phyloP scores from a whole-genome alignment of 1,140 invertebrate genomes.

The Euwallacea similis region DNA sequence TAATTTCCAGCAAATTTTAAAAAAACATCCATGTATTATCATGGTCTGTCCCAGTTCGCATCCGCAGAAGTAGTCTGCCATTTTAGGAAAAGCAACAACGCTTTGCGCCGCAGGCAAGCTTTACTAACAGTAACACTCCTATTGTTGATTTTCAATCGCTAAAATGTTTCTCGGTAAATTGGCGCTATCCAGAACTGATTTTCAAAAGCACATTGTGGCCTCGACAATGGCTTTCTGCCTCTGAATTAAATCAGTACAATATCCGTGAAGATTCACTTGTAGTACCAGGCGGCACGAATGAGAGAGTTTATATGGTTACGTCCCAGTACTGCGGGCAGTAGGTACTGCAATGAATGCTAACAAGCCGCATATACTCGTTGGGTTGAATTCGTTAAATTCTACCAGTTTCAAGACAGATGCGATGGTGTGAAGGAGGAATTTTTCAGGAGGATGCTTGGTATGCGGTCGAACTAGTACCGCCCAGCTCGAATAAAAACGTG shows the following conservation, averaged over 20 bases:
- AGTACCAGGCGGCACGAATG: too few relatives aligned
- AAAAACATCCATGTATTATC: constrained; percentile 15
- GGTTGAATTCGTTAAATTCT: constrained; percentile 27
- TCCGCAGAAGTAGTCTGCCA: constrained; percentile 1
- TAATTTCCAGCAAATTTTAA: background rate
- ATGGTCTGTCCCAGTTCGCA: constrained; percentile 12
- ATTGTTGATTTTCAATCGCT: background rate
- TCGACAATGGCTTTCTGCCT: too few relatives aligned
- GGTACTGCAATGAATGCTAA: constrained; percentile 11
- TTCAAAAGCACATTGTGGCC: too few relatives aligned
- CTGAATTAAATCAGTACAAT: too few relatives aligned
- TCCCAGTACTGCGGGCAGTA: constrained; percentile 1
- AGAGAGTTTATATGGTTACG: background rate
- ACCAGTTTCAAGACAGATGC: constrained; percentile 28
- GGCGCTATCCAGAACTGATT: too few relatives aligned
- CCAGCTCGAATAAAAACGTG: constrained; percentile 35
- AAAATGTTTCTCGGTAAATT: constrained; percentile 1
- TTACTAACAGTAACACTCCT: background rate
- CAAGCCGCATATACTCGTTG: constrained; percentile 15
- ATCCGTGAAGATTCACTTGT: too few relatives aligned
- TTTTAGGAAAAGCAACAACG: constrained; percentile 21
- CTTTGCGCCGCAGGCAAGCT: background rate
- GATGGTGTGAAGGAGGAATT: constrained; percentile 36
- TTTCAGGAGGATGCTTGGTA: constrained; percentile 36
- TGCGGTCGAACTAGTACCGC: constrained; percentile 39